A percentile compares a stretch with the other conserved stretches of the same genome.
Evolutionary conservation across 64 coral and sea anemone species (phyloP).

Genomic region (Platygyra sinensis): DNA sequence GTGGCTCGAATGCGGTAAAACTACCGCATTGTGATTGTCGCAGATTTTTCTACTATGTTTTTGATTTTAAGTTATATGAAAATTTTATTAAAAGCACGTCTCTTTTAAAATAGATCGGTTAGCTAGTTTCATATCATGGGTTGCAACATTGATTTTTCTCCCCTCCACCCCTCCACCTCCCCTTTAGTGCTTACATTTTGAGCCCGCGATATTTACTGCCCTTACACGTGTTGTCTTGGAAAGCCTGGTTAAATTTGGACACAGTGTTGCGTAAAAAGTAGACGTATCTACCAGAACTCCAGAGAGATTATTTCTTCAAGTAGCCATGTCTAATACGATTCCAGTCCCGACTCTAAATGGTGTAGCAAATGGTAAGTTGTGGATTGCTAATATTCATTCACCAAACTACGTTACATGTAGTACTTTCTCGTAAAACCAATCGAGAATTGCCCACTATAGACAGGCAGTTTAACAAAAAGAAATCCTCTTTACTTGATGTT

Average conservation of each 20-base stretch:
- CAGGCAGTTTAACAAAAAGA: too few relatives aligned
- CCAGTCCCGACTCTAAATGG: constrained; percentile 21
- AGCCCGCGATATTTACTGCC: constrained; percentile 25
- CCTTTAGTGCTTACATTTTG: neutral
- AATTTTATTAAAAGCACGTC: neutral
- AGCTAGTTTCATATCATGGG: neutral
- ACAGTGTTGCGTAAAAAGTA: neutral
- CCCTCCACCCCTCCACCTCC: neutral
- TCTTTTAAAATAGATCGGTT: neutral
- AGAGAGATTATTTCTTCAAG: neutral
- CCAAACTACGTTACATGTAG: neutral
- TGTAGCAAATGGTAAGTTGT: constrained; percentile 31
- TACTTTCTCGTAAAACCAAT: too few relatives aligned
- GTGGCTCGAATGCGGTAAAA: neutral
- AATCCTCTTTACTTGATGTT: too few relatives aligned
- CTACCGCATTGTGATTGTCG: neutral
- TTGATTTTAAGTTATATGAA: neutral
- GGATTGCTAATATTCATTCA: neutral
- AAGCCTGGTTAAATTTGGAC: neutral
- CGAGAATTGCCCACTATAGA: too few relatives aligned
- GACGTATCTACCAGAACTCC: neutral
- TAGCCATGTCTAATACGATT: neutral
- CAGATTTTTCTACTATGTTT: neutral
- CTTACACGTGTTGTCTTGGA: neutral
- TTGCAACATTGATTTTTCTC: neutral